Base-by-base conservation (phyloP, 1,140 invertebrate species). In the Penaeus japonicus region DNA sequence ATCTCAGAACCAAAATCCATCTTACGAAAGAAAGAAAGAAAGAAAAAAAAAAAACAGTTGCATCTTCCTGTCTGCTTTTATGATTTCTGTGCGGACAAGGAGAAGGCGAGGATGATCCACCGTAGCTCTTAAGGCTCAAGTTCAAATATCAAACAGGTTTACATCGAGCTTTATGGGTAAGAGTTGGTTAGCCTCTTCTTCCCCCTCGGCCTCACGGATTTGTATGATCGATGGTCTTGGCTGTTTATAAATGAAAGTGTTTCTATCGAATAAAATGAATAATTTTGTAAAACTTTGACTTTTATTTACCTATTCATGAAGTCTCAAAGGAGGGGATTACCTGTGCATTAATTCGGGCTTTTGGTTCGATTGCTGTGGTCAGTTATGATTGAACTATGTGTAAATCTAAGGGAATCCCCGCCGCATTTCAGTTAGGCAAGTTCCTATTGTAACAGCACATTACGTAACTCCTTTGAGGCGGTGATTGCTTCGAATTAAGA, bases 181-280 rank as follows among this genome's bases (percentile, higher is more conserved):
- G 54, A n/a, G 47, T 54, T 53, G 35, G 32, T 78, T 57, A 54
- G 27, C 53, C 73, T 55, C 47, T 15, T 47, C 47, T 47, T 47
- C 80, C 62, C 77, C 80, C 22, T 57, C 32, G 55, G 24, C 7
- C 81, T 54, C 32, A 62, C 81, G 83, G 87, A 81, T 84, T 83
- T 83, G 87, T 88, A 88, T 88, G 87, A 84, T 88, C 87, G 62
- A 88, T 88, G 79, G 85, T 87, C 47, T 83, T 88, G 87, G 87
- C 87, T 88, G 87, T 88, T 88, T 88, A 88, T 88, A 88, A 86
- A 88, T 83, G 87, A 88, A 88, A 88, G 87, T 88, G 87, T 88
- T 88, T 88, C 87, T 88, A 88, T 88, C 87, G 83, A 88, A 88
- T 88, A 88, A 88, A 88, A 84, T 75, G 81, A 88, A 88, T 88